These are phyloP conservation scores for Thamnophis sirtalis DNA, from an alignment of 2,113 vertebrate genomes.

Conservation along the genomic window DNA sequence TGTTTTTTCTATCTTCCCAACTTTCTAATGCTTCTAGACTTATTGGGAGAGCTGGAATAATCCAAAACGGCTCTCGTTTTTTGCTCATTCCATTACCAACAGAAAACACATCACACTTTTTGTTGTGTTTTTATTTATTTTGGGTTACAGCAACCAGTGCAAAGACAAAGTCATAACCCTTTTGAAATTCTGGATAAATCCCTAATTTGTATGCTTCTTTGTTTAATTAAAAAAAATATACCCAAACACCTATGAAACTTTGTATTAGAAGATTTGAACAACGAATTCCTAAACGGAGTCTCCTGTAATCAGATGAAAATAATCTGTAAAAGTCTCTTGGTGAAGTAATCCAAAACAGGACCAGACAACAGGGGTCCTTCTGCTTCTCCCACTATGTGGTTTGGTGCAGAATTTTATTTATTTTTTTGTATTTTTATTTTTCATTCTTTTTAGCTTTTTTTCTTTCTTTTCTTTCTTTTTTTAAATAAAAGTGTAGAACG, in stretches of 20 bases:
- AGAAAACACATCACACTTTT: slow-evolving; percentile 2
- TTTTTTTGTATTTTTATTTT: slow-evolving; percentile 54
- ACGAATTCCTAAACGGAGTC: slow-evolving; percentile 64
- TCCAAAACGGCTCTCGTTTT: background rate
- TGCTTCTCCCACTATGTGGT: slow-evolving; percentile 60
- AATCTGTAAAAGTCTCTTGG: slow-evolving; percentile 75
- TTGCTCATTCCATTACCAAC: background rate
- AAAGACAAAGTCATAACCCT: slow-evolving; percentile 40
- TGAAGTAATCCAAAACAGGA: slow-evolving; percentile 67
- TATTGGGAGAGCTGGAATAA: slow-evolving; percentile 33
- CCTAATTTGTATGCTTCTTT: slow-evolving; percentile 61
- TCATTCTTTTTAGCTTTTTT: slow-evolving; percentile 60
- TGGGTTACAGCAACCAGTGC: slow-evolving; percentile 21
- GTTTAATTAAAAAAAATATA: slow-evolving; percentile 55
- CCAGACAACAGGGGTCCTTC: slow-evolving; percentile 53
- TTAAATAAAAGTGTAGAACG: slow-evolving; percentile 71
- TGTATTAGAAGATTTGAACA: slow-evolving; percentile 65
- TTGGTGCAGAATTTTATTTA: slow-evolving; percentile 67
- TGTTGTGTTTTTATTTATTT: slow-evolving; percentile 14
- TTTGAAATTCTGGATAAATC: slow-evolving; percentile 74
- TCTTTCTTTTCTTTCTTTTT: slow-evolving; percentile 61
- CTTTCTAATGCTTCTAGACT: background rate
- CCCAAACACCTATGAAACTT: slow-evolving; percentile 59
- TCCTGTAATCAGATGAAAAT: slow-evolving; percentile 70
- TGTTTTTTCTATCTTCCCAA: background rate